Evolutionary conservation across 2,797 vertebrate genomes (phyloP).

Genomic region (Chaetophractus vellerosus): DNA sequence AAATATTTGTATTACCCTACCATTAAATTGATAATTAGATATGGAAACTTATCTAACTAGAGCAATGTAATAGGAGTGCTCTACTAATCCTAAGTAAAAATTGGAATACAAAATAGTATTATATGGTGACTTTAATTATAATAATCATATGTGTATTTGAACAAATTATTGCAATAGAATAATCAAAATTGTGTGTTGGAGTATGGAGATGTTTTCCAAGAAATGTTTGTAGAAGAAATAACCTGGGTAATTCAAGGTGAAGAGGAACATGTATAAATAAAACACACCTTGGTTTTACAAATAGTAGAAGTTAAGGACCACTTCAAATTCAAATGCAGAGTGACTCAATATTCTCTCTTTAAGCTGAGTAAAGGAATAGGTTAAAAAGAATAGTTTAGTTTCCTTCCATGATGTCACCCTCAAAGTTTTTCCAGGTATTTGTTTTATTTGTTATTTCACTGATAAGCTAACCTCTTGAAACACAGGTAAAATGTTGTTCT

Average conservation of each 20-base stretch:
- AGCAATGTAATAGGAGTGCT: neutral
- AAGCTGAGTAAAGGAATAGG: neutral
- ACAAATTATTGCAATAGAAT: neutral
- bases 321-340: neutral
- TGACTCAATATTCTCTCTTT: neutral
- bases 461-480: neutral
- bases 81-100: neutral
- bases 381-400: neutral
- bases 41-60: neutral
- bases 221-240: neutral
- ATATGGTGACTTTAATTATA: no score
- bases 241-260: neutral
- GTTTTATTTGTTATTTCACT: neutral
- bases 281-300: neutral
- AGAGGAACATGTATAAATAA: neutral
- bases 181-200: neutral
- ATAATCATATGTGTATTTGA: neutral
- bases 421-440: neutral
- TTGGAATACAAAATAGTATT: no score
- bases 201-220: neutral
- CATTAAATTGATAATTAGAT: neutral
- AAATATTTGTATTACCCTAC: neutral
- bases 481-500: neutral
- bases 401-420: neutral
- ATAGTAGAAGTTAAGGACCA: neutral